phyloP scores from a whole-genome alignment of 2,888 invertebrate genomes.

The Ectemnius lituratus region DNA sequence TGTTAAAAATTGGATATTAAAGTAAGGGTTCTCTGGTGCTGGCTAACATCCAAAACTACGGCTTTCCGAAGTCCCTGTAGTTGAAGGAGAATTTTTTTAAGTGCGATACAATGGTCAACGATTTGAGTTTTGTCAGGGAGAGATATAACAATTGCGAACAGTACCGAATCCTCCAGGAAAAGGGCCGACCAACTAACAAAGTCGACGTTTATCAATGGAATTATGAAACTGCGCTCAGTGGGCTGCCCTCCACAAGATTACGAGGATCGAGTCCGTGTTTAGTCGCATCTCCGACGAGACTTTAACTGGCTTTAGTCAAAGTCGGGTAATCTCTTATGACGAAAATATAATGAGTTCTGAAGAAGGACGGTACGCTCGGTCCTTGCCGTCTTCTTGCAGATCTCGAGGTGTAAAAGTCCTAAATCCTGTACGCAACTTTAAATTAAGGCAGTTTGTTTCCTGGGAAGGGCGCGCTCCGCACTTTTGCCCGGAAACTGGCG shows the following conservation, averaged over 20 bases:
- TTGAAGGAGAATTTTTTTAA: neutral
- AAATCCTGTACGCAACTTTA: constrained; percentile 67
- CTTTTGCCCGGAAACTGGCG: constrained; percentile 43
- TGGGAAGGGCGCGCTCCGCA: constrained; percentile 28
- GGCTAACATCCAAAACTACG: constrained; percentile 68
- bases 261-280: constrained; percentile 58
- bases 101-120: neutral
- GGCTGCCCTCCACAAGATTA: constrained; percentile 58
- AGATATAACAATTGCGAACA: too few relatives aligned
- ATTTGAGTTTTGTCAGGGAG: too few relatives aligned
- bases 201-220: constrained; percentile 59
- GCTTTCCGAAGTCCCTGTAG: constrained; percentile 16
- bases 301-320: constrained; percentile 63
- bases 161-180: neutral
- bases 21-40: constrained; percentile 69
- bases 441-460: constrained; percentile 63
- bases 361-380: constrained; percentile 33
- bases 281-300: constrained; percentile 59
- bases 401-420: constrained; percentile 58
- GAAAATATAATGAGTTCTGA: constrained; percentile 60
- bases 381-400: constrained; percentile 11
- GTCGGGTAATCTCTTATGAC: constrained; percentile 59
- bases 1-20: constrained; percentile 72
- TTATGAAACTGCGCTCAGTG: constrained; percentile 50
- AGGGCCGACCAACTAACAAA: neutral